Base-by-base conservation (phyloP, 2,113 vertebrate species). In the Pterocles gutturalis region DNA sequence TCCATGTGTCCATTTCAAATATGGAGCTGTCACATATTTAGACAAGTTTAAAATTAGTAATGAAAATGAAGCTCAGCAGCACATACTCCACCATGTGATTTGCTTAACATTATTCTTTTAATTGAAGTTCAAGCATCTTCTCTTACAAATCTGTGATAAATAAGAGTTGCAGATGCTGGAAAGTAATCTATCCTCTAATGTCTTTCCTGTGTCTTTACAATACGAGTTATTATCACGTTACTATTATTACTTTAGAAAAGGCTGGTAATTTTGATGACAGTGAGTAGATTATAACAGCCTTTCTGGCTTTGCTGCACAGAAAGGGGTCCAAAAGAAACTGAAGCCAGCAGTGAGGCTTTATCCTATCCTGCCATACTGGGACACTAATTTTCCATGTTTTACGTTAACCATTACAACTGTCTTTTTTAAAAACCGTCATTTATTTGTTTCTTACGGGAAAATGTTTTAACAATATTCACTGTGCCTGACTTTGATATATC, bases 281-380 rank as follows among this genome's bases (percentile, higher is more conserved):
- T 64, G 80, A 92, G 91, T 92, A 77, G 89, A 96, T 90, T 91
- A 78, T 92, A 97, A 91, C 86, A 95, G 79, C 21, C 29, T 80
- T 94, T 88, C 71, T 90, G 83, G 67, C 80, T 92, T 83, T 87
- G 24, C n/a, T 70, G 54, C n/a, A 80, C 54, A 91, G 91, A 86
- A 86, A 83, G 55, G 41, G 54, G 46, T 90, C 93, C 93, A 93
- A 92, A 85, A 83, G 49, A 36, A 93, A 49, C 13, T 36, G 54
- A 81, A 96, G 55, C 86, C 77, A 89, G 41, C 29, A 78, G 34
- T 51, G 29, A 87, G 24, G 48, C 16, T 91, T 92, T 92, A 77
- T 83, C 33, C 33, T 58, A 7, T 33, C 16, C 34, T 89, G 22
- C 33, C 31, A 26, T 73, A 60, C 7, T n/a, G 38, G 80, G 38